Evolutionary conservation across 2,113 vertebrate genomes (phyloP), one percentile per base, ranked within the genome.

Genomic region (Colinus virginianus): DNA sequence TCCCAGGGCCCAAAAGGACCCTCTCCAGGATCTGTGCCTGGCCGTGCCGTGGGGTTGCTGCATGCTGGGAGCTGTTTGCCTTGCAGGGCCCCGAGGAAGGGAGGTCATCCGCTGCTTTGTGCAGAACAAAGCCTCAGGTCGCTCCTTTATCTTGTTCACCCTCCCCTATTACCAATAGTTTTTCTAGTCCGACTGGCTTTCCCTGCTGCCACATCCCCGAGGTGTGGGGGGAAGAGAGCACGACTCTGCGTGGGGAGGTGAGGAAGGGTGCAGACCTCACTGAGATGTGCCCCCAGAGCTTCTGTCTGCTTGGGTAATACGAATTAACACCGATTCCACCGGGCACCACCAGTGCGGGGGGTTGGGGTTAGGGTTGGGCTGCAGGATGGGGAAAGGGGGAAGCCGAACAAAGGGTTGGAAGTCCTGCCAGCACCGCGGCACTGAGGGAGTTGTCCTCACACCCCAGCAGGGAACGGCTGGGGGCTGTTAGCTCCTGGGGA

Each of bases 151-250:
- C 92, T 78, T 10, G n/a, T 28, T 93, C 86, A 90, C 77, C 90
- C 70, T 84, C 72, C 85, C 85, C 56, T 84, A 40, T 43, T 75
- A 95, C 78, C 90, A 78, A 93, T 71, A 86, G 88, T n/a, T 93
- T 93, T 94, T 94, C 96, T 96, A 80, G 93, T 93, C 48, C 4
- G 26, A 94, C 95, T 88, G 96, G 83, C 90, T 95, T 93, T 90
- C 94, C 61, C 61, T 90, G 90, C 77, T 84, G 72, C 86, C 83
- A 86, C 46, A 85, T 85, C 49, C 55, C 71, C 71, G 66, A 8
- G 28, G 36, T 45, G 83, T 12, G 40, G 36, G 7, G 34, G 62
- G 68, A 93, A 94, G 51, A 19, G 13, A 72, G 26, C 14, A 7
- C 5, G 12, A 83, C 76, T 78, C 63, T 32, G 63, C 38, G 11